Evolutionary conservation across 2,797 vertebrate species (phyloP), one percentile per base, ranked within the genome.

Genomic region (Lophotriccus pileatus): DNA sequence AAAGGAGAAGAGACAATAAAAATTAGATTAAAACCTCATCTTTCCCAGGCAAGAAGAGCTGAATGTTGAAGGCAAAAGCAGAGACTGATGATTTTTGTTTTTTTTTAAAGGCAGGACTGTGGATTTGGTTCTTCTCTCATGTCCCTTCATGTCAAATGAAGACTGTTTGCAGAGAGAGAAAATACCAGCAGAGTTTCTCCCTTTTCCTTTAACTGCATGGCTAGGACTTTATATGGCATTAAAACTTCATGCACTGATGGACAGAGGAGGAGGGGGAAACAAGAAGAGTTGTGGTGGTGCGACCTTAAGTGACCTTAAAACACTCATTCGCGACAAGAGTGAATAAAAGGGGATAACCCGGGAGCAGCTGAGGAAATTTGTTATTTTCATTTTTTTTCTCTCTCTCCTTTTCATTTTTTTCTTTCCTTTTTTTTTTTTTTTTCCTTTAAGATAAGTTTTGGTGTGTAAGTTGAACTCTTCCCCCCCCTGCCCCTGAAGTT

Each of bases 191-290:
- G 95, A 91, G 97, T 81, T 96, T 95, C 96, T 97, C 97, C 97
- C 96, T 97, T 98, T 97, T 97, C 96, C 96, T 98, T 98, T 98
- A 96, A 95, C 96, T 96, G 97, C 97, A 97, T 94, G 97, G 97
- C 96, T 97, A 97, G 97, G 96, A 96, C 97, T 98, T 94, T 95
- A 96, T 98, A 98, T 98, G 98, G 97, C 98, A 98, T 98, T 98
- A 98, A 98, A 95, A 98, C 95, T 98, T 98, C 99, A 98, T 98
- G 98, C 97, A 98, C 97, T 98, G 97, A 98, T 98, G 98, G 97
- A 98, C 94, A 97, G 95, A 97, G 98, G 68, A 94, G 95, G 91
- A 94, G 81, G 81, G 93, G 60, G 80, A 94, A 94, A 97, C 83
- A 95, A 94, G 94, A 94, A 96, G 90, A 84, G 74, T 73, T 84